phyloP scores from a whole-genome alignment of 2,888 invertebrate genomes.

The Tenthredo amoena region DNA sequence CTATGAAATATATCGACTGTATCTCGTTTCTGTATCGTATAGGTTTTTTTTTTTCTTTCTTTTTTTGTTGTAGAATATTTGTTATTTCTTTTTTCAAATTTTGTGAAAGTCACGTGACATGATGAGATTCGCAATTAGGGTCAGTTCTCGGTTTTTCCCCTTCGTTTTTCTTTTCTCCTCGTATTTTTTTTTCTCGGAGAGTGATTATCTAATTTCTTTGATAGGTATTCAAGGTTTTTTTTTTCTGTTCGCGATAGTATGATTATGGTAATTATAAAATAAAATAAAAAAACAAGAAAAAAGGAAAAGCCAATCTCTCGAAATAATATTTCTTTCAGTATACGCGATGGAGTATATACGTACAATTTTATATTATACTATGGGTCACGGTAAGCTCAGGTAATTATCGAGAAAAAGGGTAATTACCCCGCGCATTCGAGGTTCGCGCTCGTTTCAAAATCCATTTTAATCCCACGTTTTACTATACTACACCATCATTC shows the following conservation, averaged over 20 bases:
- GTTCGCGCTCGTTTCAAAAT: slow-evolving; percentile 18
- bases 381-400: neutral
- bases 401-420: slow-evolving; percentile 48
- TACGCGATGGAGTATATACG: neutral
- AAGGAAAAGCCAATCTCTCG: neutral
- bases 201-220: neutral
- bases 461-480: slow-evolving; percentile 33
- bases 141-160: neutral
- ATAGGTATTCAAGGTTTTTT: neutral
- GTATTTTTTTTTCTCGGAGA: neutral
- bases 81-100: neutral
- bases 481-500: neutral
- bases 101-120: neutral
- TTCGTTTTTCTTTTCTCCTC: neutral
- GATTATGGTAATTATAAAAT: neutral
- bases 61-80: neutral
- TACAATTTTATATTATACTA: neutral
- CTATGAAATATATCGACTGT: neutral
- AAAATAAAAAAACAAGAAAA: neutral
- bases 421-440: slow-evolving; percentile 17
- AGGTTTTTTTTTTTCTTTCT: neutral
- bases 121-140: slow-evolving; percentile 3
- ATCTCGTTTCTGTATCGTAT: neutral
- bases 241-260: neutral
- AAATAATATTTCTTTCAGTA: neutral